Evolutionary conservation across 1,140 invertebrate species (phyloP), one percentile per base, ranked within the genome.

Genomic region (Watersipora subatra): DNA sequence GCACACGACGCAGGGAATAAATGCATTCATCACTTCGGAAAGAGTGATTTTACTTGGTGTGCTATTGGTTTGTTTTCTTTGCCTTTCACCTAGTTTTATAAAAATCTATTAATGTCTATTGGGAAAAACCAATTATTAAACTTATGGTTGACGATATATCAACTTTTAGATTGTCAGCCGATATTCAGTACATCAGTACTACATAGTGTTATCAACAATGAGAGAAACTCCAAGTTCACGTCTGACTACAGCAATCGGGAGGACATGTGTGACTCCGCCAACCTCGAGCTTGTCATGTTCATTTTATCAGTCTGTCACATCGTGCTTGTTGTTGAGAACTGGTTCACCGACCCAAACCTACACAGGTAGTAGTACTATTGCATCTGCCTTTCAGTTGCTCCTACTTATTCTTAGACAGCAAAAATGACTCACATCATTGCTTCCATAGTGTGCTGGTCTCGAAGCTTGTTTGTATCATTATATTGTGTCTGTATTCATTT

Each of bases 261-360:
- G 75, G 85, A 84, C 68, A 84, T 84, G 72, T 80, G 86, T 62
- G 86, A 89, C 75, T 80, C 89, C 27, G 86, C 76, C 69, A 75
- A 77, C 19, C 76, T 93, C 22, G 90, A 94, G 74, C 82, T 90
- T 61, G 84, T 88, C 25, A 87, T 90, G 7, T 91, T 91, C 76
- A 76, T 94, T 26, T 86, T 93, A 78, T 87, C 88, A 17, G 87
- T 93, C n/a, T 93, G 91, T 74, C 91, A 95, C 78, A 84, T 92
- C 0, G 83, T 94, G 2, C 83, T 95, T 64, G 84, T 92, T 59
- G 86, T 90, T 0, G 87, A 93, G 73, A 91, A 94, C 75, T 91
- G 87, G 86, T 90, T 90, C 74, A 82, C 88, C 22, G 90, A 92
- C 80, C 85, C 84, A 1, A 87, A 87, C 79, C 75, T 88, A 64